Percentiles rank a stretch among this genome's conserved stretches.
phyloP scores from a whole-genome alignment of 2,888 invertebrate species.

The Seira ritae region DNA sequence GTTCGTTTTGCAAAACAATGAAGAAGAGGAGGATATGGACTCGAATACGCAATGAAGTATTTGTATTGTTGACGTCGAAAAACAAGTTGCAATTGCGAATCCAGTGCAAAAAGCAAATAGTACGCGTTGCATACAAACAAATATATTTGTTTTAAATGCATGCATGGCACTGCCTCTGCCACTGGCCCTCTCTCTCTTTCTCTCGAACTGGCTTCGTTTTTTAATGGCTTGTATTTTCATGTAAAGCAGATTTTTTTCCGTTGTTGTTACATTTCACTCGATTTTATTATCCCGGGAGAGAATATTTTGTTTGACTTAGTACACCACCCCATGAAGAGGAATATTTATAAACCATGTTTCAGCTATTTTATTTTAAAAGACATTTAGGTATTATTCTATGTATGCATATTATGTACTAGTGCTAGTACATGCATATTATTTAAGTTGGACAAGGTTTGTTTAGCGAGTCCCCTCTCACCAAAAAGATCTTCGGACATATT shows the following conservation, averaged over 20 bases:
- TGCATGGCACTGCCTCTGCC: too few species aligned
- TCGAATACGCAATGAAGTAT: neutral
- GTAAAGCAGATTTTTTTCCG: neutral
- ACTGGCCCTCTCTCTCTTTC: neutral
- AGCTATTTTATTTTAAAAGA: too few species aligned
- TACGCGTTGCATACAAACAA: neutral
- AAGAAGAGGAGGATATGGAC: neutral
- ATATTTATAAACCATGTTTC: neutral
- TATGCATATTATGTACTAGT: too few species aligned
- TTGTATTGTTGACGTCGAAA: neutral
- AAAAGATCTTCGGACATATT: too few species aligned
- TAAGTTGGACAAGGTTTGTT: neutral
- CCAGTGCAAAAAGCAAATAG: neutral
- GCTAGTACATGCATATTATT: neutral
- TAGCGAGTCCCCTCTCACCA: too few species aligned
- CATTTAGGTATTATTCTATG: too few species aligned
- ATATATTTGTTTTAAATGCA: neutral
- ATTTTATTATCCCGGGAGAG: neutral
- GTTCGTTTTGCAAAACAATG: too few species aligned
- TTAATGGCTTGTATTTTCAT: neutral
- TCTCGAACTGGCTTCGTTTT: neutral
- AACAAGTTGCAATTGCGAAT: constrained; percentile 4
- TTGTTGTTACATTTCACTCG: constrained; percentile 1
- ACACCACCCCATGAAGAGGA: neutral
- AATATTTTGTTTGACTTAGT: neutral